Base-by-base conservation (phyloP, 2,888 invertebrate species). In the Agonopterix arenella region DNA sequence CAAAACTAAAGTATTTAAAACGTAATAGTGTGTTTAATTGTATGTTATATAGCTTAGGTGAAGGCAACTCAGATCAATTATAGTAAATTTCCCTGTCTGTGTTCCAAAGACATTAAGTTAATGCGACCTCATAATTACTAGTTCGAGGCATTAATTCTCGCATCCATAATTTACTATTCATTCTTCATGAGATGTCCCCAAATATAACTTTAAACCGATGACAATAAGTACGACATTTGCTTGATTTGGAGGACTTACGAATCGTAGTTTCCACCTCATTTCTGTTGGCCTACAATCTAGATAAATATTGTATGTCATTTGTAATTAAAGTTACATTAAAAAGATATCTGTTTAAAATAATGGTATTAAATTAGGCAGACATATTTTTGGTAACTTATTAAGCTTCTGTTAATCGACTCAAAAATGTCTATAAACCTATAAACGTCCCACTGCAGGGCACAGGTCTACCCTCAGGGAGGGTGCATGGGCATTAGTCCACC, bases 201-300 rank as follows among this genome's bases (percentile, higher is more conserved):
- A 28, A 28, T 28, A 7, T 28, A 28, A 28, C 28, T 28, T 28
- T 7, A 28, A 28, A 28, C 2, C 7, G 5, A 4, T 28, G 28
- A 28, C 28, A 28, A 28, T 28, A 28, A 28, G 28, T 28, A 28
- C 28, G 11, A 40, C 40, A 40, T 40, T 11, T 40, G n/a, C 40
- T 82, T 84, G 84, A 84, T 5, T 28, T 28, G 28, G 7, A 28
- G 28, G 28, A 28, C 28, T 5, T 5, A 28, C 28, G 28, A 28
- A 28, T 28, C 7, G 1, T 28, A 5, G 28, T 28, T 28, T 28
- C 28, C 84, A 81, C 82, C 79, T 83, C 77, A 83, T 84, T 84
- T 79, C 84, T 80, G 81, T 77, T 76, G 76, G 78, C 80, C 81
- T 79, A 80, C 83, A 83, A 84, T 85, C 85, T 82, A 80, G 82